These are phyloP conservation scores for Lithodes maja DNA, from an alignment of 2,888 invertebrate species.

Conservation along the genomic window DNA sequence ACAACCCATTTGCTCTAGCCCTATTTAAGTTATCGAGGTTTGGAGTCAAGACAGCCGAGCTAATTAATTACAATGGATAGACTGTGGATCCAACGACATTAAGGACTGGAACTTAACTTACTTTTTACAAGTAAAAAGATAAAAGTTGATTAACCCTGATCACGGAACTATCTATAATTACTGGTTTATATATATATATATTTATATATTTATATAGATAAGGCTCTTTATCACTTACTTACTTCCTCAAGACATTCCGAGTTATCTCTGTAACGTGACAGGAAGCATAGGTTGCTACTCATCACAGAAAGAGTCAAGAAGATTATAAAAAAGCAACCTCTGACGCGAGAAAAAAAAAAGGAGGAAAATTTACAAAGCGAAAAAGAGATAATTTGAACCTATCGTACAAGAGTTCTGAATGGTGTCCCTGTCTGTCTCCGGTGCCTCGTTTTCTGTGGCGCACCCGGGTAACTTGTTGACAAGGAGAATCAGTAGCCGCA, in stretches of 20 bases:
- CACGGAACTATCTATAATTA: constrained; percentile 50
- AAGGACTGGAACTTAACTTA: constrained; percentile 25
- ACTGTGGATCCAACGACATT: constrained; percentile 2
- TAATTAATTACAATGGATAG: no score
- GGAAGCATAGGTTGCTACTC: constrained; percentile 51
- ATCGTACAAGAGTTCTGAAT: constrained; percentile 37
- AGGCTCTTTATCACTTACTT: constrained; percentile 64
- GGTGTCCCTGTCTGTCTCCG: no score
- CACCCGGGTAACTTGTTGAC: no score
- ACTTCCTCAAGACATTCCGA: constrained; percentile 37
- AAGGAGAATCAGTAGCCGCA: no score
- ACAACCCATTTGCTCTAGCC: no score
- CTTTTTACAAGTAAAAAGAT: constrained; percentile 47
- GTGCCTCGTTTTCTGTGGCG: no score
- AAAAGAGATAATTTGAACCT: constrained; percentile 51
- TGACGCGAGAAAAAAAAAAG: constrained; percentile 31
- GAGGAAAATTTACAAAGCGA: constrained; percentile 27
- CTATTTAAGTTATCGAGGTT: no score
- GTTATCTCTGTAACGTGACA: constrained; percentile 29
- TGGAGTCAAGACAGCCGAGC: no score
- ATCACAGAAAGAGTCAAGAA: constrained; percentile 56
- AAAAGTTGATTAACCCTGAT: constrained; percentile 60
- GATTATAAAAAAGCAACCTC: constrained; percentile 40
- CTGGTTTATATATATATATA: constrained; percentile 48
- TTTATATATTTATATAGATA: constrained; percentile 55